These are phyloP conservation scores for rabbit (Oryctolagus cuniculus) DNA, from an alignment of 2,113 vertebrate species.

Conservation along the genomic window mOryCun1.1 NC_091447.1:17130001-17130500, in stretches of 20 bases:
- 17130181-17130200: neutral
- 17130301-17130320: neutral
- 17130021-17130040: neutral
- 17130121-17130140: neutral
- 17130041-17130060: constrained; percentile 9
- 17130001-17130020: neutral
- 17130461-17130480: neutral
- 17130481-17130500: neutral
- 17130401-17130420: neutral
- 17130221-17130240: neutral
- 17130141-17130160: neutral
- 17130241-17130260: neutral
- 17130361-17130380: neutral
- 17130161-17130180: neutral
- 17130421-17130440: neutral
- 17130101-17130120: neutral
- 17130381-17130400: neutral
- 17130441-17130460: neutral
- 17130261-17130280: neutral
- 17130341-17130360: neutral
- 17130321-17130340: neutral
- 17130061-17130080: neutral
- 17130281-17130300: neutral
- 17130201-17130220: neutral
- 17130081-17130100: neutral